Percentiles rank a stretch among this genome's conserved stretches.
phyloP scores from a whole-genome alignment of 1,140 invertebrate genomes.

The Phortica variegata region DNA sequence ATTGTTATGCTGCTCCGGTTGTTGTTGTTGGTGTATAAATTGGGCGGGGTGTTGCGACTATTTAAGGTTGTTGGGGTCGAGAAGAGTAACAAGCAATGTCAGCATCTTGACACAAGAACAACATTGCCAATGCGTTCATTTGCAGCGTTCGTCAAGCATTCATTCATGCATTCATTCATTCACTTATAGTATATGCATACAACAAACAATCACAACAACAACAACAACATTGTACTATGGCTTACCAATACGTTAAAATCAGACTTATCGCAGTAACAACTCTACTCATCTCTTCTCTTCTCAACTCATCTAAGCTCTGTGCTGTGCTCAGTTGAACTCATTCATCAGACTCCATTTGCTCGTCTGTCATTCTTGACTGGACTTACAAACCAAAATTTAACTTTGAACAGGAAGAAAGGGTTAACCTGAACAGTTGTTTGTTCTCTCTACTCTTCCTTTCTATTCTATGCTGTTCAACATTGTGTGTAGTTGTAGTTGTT shows the following conservation, averaged over 20 bases:
- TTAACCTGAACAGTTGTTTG: conserved; percentile 52
- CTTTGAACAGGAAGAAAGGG: conserved; percentile 27
- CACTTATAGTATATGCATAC: too few species aligned
- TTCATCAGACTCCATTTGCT: conserved; percentile 49
- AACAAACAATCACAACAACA: conserved; percentile 44
- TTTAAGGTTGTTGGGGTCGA: conserved; percentile 38
- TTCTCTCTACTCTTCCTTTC: too few species aligned
- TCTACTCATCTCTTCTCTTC: not conserved
- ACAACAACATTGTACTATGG: conserved; percentile 23
- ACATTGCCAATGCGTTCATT: too few species aligned
- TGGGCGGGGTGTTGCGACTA: not conserved
- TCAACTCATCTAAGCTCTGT: conserved; percentile 9
- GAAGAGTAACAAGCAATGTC: conserved; percentile 51
- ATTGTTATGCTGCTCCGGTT: not conserved
- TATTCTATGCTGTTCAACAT: too few species aligned
- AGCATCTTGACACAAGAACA: conserved; percentile 55
- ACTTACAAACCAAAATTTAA: too few species aligned
- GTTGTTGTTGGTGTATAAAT: not conserved
- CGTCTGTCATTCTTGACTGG: conserved; percentile 53
- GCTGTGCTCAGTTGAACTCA: too few species aligned
- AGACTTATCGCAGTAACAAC: conserved; percentile 10
- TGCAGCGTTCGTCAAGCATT: too few species aligned
- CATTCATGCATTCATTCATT: too few species aligned
- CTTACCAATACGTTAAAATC: too few species aligned
- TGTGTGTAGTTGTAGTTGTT: conserved; percentile 21